Base-by-base conservation (phyloP, 2,888 invertebrate genomes). In the Melinaea marsaeus region DNA sequence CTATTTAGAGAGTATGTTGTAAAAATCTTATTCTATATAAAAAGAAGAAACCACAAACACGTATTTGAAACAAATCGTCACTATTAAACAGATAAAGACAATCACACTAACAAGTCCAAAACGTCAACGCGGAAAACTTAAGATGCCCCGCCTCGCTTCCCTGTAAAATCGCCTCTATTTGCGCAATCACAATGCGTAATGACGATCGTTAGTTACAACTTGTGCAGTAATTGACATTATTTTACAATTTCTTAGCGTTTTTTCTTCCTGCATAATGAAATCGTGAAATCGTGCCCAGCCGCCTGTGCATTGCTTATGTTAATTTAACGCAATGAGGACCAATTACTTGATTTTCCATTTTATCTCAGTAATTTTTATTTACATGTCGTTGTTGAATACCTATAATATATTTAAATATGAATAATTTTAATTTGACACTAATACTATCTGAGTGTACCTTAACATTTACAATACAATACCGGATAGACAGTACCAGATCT, bases 171-270 rank as follows among this genome's bases (percentile, higher is more conserved):
- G 81, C 79, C 78, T 76, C 82, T 84, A 83, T 86, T 86, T 86
- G 84, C 85, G 88, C 84, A 87, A 88, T 86, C 85, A 86, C 80
- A 79, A 85, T 85, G 85, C 86, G 85, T 90, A 90, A 90, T 89
- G 86, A 86, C 81, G 78, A 86, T 86, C 80, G 83, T 87, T 85
- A 86, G 82, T 79, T 77, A 78, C 82, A 80, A 79, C 73, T 75
- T 81, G 82, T 79, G 79, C 78, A 75, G 87, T 89, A 89, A 90
- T 90, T 90, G 89, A 85, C 85, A 88, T 90, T 86, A 88, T 88
- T 89, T 89, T 88, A 80, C 88, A 88, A 88, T 89, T 88, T 89
- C 87, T 83, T 79, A 73, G 76, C 78, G 71, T 76, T 81, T 75
- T 83, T 69, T 85, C 79, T 81, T 79, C 74, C 75, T 77, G 77